Base-by-base conservation (phyloP, 2,797 vertebrate species). In the Melanotaenia parkinsoni region DNA sequence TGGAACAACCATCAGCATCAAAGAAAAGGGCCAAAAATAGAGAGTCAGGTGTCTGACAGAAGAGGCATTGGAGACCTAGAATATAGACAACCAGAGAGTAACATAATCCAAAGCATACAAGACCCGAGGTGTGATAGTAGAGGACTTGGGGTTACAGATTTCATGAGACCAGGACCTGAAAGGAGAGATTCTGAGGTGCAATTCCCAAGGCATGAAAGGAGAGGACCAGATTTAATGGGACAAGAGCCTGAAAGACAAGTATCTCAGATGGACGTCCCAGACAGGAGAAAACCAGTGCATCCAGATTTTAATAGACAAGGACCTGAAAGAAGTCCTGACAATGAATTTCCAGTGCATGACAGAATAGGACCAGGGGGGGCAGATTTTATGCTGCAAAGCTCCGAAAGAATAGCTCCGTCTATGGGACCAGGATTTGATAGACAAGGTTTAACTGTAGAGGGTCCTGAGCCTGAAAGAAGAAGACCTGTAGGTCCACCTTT, bases 1-100 rank as follows among this genome's bases (percentile, higher is more conserved):
- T 76, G 61, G 70, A 73, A 32, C 68, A 26, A 20, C 22, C 28
- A 53, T 79, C 75, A 54, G 10, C 26, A 72, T 66, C 78, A 83
- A 38, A 66, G 72, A 24, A 81, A 43, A 71, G 53, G 58, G 37
- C 60, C 65, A 72, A 35, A 80, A 18, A 59, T 76, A 24, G 77
- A 83, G 58, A 78, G 30, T 43, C 69, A 71, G 14, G 70, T 33
- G 0, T 53, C 66, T 74, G 71, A 74, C 13, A 77, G 22, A 58
- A 61, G 37, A 51, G 30, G 28, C 30, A 26, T 13, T 63, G 59
- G 35, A 79, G 67, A 51, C 7, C 40, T 37, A 43, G 32, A 82
- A 28, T 66, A 79, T 9, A 61, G 26, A 65, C 63, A 62, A 37
- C 26, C 51, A 54, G 63, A 24, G 9, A 56, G 67, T 43, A 65